These are phyloP conservation scores for Hirundichthys speculiger DNA, from an alignment of 2,113 vertebrate species.

Conservation along the genomic window DNA sequence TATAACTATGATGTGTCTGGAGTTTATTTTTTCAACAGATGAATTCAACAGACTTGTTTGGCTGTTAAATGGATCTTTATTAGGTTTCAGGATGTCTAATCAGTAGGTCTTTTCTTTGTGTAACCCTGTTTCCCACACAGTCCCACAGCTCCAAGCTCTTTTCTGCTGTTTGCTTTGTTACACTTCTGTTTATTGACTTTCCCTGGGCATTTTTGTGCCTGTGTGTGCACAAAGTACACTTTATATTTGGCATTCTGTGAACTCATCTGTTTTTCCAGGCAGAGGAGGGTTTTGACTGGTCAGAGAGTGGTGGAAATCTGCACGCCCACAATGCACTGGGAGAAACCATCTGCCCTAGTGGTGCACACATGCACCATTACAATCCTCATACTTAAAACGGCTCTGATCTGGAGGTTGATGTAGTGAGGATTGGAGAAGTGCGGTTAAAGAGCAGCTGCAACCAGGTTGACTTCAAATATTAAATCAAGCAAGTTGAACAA, in stretches of 20 bases:
- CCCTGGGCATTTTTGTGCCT: neutral
- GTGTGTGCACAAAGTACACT: constrained; percentile 5
- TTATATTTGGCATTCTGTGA: constrained; percentile 44
- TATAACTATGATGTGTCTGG: too few relatives aligned
- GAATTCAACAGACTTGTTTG: neutral
- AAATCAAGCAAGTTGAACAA: neutral
- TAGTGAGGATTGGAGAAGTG: too few relatives aligned
- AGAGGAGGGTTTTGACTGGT: constrained; percentile 33
- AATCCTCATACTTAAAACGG: neutral
- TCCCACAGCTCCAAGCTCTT: neutral
- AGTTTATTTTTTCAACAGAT: too few relatives aligned
- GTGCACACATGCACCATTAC: neutral
- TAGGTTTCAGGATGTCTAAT: neutral
- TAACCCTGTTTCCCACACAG: constrained; percentile 13
- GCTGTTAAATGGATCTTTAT: neutral
- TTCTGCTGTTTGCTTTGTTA: constrained; percentile 14
- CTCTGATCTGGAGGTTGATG: constrained; percentile 8
- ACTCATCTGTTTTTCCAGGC: constrained; percentile 51
- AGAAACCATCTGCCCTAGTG: constrained; percentile 5
- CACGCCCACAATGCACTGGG: constrained; percentile 49
- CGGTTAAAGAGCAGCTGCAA: constrained; percentile 39
- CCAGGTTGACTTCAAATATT: constrained; percentile 30
- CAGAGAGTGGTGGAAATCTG: constrained; percentile 5
- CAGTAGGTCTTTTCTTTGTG: neutral
- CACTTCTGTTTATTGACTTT: constrained; percentile 55